Evolutionary conservation across 2,113 vertebrate genomes (phyloP).

Genomic region (Crocuta crocuta): DNA sequence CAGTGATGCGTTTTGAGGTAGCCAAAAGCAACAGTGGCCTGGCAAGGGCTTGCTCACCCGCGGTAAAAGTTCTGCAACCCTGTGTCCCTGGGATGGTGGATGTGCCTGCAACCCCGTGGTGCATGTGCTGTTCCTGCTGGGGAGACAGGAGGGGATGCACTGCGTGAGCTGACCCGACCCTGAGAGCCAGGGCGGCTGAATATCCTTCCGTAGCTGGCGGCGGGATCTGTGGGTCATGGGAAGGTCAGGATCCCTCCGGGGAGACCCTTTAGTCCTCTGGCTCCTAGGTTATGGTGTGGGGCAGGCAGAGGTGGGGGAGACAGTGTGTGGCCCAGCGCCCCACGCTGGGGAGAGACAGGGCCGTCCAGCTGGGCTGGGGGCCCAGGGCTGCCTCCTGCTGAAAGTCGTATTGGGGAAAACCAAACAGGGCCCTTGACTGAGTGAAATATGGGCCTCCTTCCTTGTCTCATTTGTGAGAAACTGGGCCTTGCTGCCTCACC

Average conservation of each 20-base stretch:
- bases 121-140: neutral
- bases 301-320: neutral
- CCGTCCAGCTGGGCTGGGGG: neutral
- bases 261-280: neutral
- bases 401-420: slow-evolving; percentile 20
- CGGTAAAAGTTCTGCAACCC: neutral
- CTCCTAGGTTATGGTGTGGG: neutral
- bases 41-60: neutral
- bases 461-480: neutral
- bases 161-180: neutral
- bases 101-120: too few species aligned
- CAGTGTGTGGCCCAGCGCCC: neutral
- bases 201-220: neutral
- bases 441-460: neutral
- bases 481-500: neutral
- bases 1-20: neutral
- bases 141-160: neutral
- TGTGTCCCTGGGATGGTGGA: neutral
- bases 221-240: neutral
- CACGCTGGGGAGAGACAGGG: neutral
- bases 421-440: neutral
- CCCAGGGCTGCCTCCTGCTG: neutral
- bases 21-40: neutral
- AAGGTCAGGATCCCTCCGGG: neutral
- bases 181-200: neutral